Percentiles rank a stretch among this genome's conserved stretches.
Evolutionary conservation across 2,797 vertebrate genomes (phyloP).

Genomic region (Anas flavirostris): DNA sequence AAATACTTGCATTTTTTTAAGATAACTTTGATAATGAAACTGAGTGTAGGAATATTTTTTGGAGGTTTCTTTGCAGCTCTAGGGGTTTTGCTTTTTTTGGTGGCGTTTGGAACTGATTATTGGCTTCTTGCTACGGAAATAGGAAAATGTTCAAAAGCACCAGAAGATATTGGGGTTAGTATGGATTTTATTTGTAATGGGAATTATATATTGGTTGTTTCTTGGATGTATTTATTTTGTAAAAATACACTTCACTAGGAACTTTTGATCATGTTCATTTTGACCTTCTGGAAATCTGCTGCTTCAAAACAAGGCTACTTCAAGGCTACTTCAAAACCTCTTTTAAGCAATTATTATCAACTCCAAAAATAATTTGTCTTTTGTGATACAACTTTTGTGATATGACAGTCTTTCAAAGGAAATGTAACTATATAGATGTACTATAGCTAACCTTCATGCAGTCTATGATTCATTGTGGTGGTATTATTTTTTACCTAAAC

Average conservation of each 20-base stretch:
- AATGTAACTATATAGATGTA: neutral
- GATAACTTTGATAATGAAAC: conserved; percentile 82
- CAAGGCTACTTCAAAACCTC: neutral
- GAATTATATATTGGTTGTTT: neutral
- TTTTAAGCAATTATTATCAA: neutral
- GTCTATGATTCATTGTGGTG: neutral
- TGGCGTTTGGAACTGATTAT: conserved; percentile 97
- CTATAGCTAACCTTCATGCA: neutral
- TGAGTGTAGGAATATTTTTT: conserved; percentile 92
- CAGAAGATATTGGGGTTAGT: conserved; percentile 68
- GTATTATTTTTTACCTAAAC: neutral
- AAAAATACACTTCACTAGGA: neutral
- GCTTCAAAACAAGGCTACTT: neutral
- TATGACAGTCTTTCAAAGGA: neutral
- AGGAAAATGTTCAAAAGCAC: conserved; percentile 80
- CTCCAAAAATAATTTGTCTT: neutral
- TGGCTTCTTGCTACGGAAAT: conserved; percentile 93
- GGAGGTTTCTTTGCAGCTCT: conserved; percentile 93
- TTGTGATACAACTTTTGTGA: neutral
- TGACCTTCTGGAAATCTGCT: neutral
- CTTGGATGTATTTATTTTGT: neutral
- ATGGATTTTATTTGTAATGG: conserved; percentile 39
- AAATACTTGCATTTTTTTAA: neutral
- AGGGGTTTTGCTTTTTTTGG: conserved; percentile 88
- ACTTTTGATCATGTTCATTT: neutral